These are phyloP conservation scores for Oxycera nigricornis DNA, from an alignment of 2,888 invertebrate species.

Conservation along the genomic window DNA sequence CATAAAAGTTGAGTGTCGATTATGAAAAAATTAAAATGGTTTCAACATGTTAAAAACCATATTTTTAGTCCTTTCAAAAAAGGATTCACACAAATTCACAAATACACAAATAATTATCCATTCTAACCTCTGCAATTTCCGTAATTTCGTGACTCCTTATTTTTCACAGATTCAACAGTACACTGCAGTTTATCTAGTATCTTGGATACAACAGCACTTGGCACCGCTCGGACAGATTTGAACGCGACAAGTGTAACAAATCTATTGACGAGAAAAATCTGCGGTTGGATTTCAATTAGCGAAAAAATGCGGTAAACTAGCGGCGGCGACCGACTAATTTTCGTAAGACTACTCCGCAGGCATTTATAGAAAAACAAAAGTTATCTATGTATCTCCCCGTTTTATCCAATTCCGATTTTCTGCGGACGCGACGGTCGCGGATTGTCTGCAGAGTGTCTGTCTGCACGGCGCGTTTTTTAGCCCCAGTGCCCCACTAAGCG, in stretches of 20 bases:
- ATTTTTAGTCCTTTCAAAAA: neutral
- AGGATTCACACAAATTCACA: neutral
- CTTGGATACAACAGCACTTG: no score
- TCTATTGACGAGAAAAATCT: neutral
- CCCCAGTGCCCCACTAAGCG: conserved; percentile 15
- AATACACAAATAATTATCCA: neutral
- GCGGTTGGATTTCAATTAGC: conserved; percentile 21
- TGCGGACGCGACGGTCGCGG: neutral
- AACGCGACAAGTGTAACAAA: neutral
- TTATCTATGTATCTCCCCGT: conserved; percentile 16
- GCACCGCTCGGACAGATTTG: neutral
- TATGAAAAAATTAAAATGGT: no score
- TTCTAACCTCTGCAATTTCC: neutral
- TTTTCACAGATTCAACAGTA: neutral
- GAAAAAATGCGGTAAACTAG: conserved; percentile 29
- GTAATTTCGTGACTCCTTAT: neutral
- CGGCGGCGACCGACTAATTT: conserved; percentile 38
- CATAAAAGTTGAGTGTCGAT: no score
- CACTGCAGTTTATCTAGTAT: no score
- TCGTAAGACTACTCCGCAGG: conserved; percentile 28
- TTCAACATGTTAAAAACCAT: no score
- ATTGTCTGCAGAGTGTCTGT: conserved; percentile 3
- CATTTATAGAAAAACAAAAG: conserved; percentile 41
- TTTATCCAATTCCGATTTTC: conserved; percentile 8
- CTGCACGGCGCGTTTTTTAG: neutral